Evolutionary conservation across 2,113 vertebrate species (phyloP).

Genomic region (Thymallus thymallus): DNA sequence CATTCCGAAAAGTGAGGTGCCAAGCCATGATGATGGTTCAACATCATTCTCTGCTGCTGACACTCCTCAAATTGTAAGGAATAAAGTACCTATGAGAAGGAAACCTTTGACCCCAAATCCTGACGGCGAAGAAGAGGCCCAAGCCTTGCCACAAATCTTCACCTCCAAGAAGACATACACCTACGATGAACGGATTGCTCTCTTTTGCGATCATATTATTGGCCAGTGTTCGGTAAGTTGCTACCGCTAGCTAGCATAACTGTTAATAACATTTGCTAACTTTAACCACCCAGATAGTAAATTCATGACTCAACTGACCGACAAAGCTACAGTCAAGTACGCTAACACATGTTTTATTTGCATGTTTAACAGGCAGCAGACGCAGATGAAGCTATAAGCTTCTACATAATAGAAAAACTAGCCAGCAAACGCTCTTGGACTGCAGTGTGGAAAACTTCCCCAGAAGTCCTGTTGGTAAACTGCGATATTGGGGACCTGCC

Average conservation of each 20-base stretch:
- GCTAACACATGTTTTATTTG: too few species aligned
- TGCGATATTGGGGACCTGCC: constrained; percentile 63
- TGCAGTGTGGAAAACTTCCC: constrained; percentile 65
- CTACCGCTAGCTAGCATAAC: background rate
- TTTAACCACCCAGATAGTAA: background rate
- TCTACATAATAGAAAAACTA: constrained; percentile 57
- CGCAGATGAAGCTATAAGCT: constrained; percentile 51
- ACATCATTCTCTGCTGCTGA: background rate
- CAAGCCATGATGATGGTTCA: background rate
- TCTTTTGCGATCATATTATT: constrained; percentile 69
- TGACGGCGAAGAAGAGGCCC: constrained; percentile 19
- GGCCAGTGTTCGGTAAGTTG: constrained; percentile 59
- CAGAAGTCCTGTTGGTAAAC: constrained; percentile 55
- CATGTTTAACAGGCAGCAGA: constrained; percentile 54
- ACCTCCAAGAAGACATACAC: constrained; percentile 21
- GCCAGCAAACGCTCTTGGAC: constrained; percentile 61
- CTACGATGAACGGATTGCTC: constrained; percentile 20
- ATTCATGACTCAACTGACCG: background rate
- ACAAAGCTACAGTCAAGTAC: too few species aligned
- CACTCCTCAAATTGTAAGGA: constrained; percentile 1
- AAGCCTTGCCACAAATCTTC: constrained; percentile 31
- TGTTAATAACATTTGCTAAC: background rate
- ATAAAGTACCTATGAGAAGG: background rate
- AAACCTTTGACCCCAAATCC: background rate
- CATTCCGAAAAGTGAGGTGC: background rate